Base-by-base conservation (phyloP, 2,888 invertebrate species). In the Melangyna quadrimaculata region DNA sequence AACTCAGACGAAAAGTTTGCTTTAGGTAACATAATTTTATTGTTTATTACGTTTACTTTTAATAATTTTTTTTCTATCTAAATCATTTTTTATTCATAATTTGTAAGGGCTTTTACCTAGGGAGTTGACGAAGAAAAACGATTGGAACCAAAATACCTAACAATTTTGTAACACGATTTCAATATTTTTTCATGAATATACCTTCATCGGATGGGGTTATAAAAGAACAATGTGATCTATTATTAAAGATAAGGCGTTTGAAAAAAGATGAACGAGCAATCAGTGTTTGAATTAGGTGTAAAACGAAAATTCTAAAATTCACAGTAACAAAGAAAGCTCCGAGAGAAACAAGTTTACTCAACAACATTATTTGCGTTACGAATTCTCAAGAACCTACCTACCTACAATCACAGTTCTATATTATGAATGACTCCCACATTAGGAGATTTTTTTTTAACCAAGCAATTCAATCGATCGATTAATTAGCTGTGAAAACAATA, bases 381-480 rank as follows among this genome's bases (percentile, higher is more conserved):
- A 27, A 12, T 43, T 17, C 29, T 6, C 17, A 32, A 17, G 29
- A n/a, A n/a, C n/a, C n/a, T n/a, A n/a, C n/a, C n/a, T n/a, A n/a
- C n/a, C n/a, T 32, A 17, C 29, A 55, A 55, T 55, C 43, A 63
- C 17, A 43, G 0, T 22, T 22, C 14, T 67, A 14, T 48, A 48
- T 48, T 48, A 67, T 67, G 48, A 48, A 67, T 67, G 65, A 5
- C 48, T 35, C 32, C 45, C 14, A 19, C 19, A 32, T 22, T 0
- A 48, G 12, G 19, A 29, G 32, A 8, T n/a, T 17, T 67, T 48
- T 67, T 32, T n/a, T 7, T 6, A 3, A 27, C 29, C 24, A 57
- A 63, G 27, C 32, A 80, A 74, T 80, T 69, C 29, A 63, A 63
- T 27, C 27, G 12, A 67, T 67, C 65, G 65, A 67, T 67, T 53